These are phyloP conservation scores for Alfaro cultratus DNA, from an alignment of 2,797 vertebrate species.

Conservation along the genomic window DNA sequence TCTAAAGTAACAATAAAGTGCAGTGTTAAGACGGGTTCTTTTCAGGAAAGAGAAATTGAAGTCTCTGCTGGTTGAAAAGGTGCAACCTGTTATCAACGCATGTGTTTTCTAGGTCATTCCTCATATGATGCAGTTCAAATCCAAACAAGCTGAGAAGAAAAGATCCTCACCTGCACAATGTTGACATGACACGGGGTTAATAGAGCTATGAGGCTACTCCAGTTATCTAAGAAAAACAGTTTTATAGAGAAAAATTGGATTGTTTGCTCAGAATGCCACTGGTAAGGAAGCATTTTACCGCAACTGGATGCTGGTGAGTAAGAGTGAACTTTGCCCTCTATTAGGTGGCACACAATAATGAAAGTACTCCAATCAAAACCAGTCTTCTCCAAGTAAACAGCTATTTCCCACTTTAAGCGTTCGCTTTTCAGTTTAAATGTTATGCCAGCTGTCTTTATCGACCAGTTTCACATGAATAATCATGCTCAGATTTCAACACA, in stretches of 20 bases:
- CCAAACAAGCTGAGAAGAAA: slow-evolving; percentile 44
- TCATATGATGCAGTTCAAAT: slow-evolving; percentile 69
- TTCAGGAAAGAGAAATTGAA: slow-evolving; percentile 63
- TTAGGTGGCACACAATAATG: slow-evolving; percentile 61
- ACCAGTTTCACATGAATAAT: slow-evolving; percentile 58
- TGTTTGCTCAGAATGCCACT: slow-evolving; percentile 70
- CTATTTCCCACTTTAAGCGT: slow-evolving; percentile 44
- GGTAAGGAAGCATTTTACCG: slow-evolving; percentile 58
- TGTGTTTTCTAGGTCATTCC: slow-evolving; percentile 60
- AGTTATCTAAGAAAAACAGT: slow-evolving; percentile 62
- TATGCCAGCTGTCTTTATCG: slow-evolving; percentile 36
- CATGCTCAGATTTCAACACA: slow-evolving; percentile 34
- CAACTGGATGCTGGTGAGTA: slow-evolving; percentile 38
- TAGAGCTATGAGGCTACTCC: slow-evolving; percentile 62
- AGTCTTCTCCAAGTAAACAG: slow-evolving; percentile 33
- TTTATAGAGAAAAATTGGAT: slow-evolving; percentile 68
- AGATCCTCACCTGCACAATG: slow-evolving; percentile 67
- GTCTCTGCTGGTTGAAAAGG: slow-evolving; percentile 37
- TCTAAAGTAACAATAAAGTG: slow-evolving; percentile 45
- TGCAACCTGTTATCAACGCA: slow-evolving; percentile 56
- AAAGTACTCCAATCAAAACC: slow-evolving; percentile 50
- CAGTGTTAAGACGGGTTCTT: slow-evolving; percentile 31
- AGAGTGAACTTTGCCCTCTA: slow-evolving; percentile 58
- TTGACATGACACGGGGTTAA: slow-evolving; percentile 70
- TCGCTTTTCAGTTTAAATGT: slow-evolving; percentile 42